phyloP scores from a whole-genome alignment of 1,140 invertebrate species.

The Bicyclus anynana region DNA sequence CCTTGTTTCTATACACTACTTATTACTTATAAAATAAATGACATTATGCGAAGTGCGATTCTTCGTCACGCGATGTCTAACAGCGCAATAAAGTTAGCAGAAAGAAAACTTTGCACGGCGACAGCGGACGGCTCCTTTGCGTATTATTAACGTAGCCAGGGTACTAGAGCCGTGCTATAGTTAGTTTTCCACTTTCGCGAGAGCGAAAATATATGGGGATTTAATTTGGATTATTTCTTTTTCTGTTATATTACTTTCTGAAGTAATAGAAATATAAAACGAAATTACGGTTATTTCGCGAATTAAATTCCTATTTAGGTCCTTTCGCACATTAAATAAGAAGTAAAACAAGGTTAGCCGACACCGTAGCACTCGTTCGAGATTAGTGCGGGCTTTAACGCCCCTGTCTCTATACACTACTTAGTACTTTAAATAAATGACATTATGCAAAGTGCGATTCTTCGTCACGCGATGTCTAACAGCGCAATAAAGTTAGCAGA shows the following conservation, averaged over 20 bases:
- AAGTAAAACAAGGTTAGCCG: too few species aligned
- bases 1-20: conserved; percentile 41
- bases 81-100: conserved; percentile 69
- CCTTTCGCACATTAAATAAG: too few species aligned
- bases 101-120: conserved; percentile 66
- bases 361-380: neutral
- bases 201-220: neutral
- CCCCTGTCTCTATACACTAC: conserved; percentile 38
- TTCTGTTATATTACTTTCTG: neutral
- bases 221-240: neutral
- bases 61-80: conserved; percentile 68
- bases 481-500: conserved; percentile 69
- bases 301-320: too few species aligned
- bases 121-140: conserved; percentile 57
- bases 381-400: neutral
- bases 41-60: conserved; percentile 59
- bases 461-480: conserved; percentile 69
- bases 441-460: conserved; percentile 58
- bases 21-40: conserved; percentile 61
- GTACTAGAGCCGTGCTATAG: conserved; percentile 12
- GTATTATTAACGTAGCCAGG: conserved; percentile 64
- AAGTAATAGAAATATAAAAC: too few species aligned
- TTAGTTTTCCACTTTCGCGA: neutral
- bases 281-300: too few species aligned
- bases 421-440: conserved; percentile 61